Base-by-base conservation (phyloP, 2,888 invertebrate species). In the Chouioia cunea region DNA sequence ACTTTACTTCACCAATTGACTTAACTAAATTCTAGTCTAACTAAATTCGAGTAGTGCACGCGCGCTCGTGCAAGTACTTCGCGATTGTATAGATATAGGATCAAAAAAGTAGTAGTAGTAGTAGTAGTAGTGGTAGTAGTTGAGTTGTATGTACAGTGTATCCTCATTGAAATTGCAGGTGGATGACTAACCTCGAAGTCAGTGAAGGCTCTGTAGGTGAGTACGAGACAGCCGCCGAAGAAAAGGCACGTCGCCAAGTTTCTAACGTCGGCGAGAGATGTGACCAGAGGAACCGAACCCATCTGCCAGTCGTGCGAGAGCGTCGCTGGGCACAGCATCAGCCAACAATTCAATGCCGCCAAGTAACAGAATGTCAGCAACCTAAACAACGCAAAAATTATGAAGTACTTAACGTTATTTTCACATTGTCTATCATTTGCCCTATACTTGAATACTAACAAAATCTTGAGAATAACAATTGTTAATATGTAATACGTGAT, bases 231-330 rank as follows among this genome's bases (percentile, higher is more conserved):
- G 8, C 91, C 87, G 16, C 90, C 88, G 73, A 92, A 88, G 72
- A 93, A 91, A 18, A 91, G 88, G 76, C 90, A 89, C 0, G 94
- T 93, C 70, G 92, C 89, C 69, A 93, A 81, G 85, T 94, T 95
- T 77, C 95, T 87, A 1, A 88, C 87, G 82, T 95, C 95, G 79
- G 89, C 89, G 16, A 91, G 84, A 52, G 90, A 90, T 60, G 92
- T 91, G 76, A 96, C 89, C 72, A 95, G 87, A 22, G 94, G 93
- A 73, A 96, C 91, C 15, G 94, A 94, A 6, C 93, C 94, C 92
- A 94, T 93, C 87, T 95, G 95, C 95, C 95, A 96, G 85, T 96
- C 96, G 82, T 95, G 95, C 77, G 93, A 93, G 57, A 95, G 88
- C 0, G 90, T 90, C 79, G 90, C 89, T 0, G 95, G 95, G 76